A percentile compares a stretch with the other conserved stretches of the same genome.
Evolutionary conservation across 2,888 invertebrate genomes (phyloP).

Genomic region (Cheilosia variabilis): DNA sequence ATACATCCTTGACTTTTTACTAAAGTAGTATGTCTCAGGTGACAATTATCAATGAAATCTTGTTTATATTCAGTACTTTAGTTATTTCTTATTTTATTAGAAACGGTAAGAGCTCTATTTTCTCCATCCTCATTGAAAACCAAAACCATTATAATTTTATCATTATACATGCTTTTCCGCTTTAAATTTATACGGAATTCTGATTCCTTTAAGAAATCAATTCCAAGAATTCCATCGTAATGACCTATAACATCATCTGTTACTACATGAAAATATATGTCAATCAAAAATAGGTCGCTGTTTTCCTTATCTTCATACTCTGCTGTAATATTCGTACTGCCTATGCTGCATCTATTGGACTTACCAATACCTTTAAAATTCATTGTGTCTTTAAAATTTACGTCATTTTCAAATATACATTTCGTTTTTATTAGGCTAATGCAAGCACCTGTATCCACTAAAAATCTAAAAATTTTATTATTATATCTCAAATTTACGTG

Average conservation of each 20-base stretch:
- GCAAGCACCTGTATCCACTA: constrained; percentile 25
- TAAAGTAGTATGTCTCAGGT: constrained; percentile 8
- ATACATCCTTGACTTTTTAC: constrained; percentile 18
- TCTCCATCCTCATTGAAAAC: constrained; percentile 22
- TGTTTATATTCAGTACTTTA: constrained; percentile 8
- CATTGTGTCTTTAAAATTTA: constrained; percentile 22
- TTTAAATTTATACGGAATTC: constrained; percentile 37
- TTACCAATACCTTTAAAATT: constrained; percentile 34
- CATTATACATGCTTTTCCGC: constrained; percentile 28
- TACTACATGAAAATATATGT: constrained; percentile 29
- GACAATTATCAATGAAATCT: neutral
- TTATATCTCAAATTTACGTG: constrained; percentile 14
- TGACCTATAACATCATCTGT: constrained; percentile 27
- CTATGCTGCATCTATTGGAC: constrained; percentile 22
- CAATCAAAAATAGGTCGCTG: constrained; percentile 22
- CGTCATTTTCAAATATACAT: constrained; percentile 27
- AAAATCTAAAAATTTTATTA: constrained; percentile 16
- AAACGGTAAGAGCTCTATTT: neutral
- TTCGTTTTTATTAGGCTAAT: constrained; percentile 14
- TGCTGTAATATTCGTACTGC: constrained; percentile 18
- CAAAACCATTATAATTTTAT: constrained; percentile 17
- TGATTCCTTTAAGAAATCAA: constrained; percentile 32
- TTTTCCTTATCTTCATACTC: constrained; percentile 33
- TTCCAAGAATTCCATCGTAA: constrained; percentile 10
- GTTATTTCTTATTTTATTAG: neutral